phyloP scores from a whole-genome alignment of 2,113 vertebrate genomes.

The Clinocottus analis region DNA sequence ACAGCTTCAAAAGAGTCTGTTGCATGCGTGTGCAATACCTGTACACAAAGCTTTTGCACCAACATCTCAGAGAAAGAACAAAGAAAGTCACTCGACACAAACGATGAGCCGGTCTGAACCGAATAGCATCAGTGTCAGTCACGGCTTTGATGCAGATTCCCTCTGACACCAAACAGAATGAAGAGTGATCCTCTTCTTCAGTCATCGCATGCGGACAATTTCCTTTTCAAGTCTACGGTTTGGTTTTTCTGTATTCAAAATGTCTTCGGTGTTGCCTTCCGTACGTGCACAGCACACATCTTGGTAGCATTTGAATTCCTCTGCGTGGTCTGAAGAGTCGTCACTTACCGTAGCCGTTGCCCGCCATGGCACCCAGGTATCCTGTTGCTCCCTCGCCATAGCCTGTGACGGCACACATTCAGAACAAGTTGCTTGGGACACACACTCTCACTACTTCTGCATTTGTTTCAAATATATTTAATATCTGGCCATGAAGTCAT shows the following conservation, averaged over 20 bases:
- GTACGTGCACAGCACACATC: background rate
- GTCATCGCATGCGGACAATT: background rate
- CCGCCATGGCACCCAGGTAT: slow-evolving; percentile 53
- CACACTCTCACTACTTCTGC: background rate
- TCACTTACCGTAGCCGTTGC: slow-evolving; percentile 65
- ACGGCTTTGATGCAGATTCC: background rate
- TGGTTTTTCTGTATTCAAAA: background rate
- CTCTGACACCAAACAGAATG: slow-evolving; percentile 17
- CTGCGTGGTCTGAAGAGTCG: background rate
- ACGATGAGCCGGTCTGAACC: background rate
- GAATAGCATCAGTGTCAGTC: background rate
- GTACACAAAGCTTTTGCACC: slow-evolving; percentile 34
- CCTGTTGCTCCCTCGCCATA: slow-evolving; percentile 58
- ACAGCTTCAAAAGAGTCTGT: background rate
- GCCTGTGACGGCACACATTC: slow-evolving; percentile 48
- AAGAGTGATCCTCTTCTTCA: background rate
- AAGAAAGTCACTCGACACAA: background rate
- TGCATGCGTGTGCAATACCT: slow-evolving; percentile 13
- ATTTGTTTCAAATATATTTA: background rate
- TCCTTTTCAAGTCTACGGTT: background rate
- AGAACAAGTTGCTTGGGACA: background rate
- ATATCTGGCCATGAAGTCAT: background rate
- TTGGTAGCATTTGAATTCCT: background rate
- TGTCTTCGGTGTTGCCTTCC: background rate
- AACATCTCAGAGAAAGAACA: slow-evolving; percentile 30